Evolutionary conservation across 2,113 vertebrate species (phyloP).

Genomic region (Sarotherodon lohbergeri): DNA sequence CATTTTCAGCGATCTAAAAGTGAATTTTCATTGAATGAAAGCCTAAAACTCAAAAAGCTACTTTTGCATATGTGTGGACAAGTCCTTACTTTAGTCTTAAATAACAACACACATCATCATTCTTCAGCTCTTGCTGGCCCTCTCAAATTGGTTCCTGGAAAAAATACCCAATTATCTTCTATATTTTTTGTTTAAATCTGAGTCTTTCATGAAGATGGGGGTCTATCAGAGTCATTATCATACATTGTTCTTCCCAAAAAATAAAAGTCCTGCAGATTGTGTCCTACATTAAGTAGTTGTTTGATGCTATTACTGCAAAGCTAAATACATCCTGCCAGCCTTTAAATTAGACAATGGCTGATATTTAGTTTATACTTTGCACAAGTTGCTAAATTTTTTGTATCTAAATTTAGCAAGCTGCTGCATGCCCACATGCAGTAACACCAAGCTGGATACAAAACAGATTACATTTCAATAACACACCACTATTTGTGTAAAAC

Average conservation of each 20-base stretch:
- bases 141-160: neutral
- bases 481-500: neutral
- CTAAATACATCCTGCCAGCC: neutral
- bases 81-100: neutral
- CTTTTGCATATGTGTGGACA: neutral
- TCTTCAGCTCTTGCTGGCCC: neutral
- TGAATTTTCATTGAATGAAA: neutral
- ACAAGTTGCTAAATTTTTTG: fast-evolving
- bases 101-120: neutral
- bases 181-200: neutral
- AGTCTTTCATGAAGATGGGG: fast-evolving
- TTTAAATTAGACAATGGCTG: neutral
- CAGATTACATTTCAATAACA: neutral
- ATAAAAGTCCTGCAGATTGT: neutral
- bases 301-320: neutral
- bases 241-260: neutral
- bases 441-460: neutral
- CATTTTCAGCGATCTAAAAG: neutral
- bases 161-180: fast-evolving
- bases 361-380: neutral
- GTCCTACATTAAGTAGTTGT: neutral
- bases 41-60: neutral
- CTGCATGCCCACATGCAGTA: fast-evolving
- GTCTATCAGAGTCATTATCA: neutral
- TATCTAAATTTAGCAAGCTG: neutral